Evolutionary conservation across 1,140 invertebrate species (phyloP).

Genomic region (Heliothis subflexa): DNA sequence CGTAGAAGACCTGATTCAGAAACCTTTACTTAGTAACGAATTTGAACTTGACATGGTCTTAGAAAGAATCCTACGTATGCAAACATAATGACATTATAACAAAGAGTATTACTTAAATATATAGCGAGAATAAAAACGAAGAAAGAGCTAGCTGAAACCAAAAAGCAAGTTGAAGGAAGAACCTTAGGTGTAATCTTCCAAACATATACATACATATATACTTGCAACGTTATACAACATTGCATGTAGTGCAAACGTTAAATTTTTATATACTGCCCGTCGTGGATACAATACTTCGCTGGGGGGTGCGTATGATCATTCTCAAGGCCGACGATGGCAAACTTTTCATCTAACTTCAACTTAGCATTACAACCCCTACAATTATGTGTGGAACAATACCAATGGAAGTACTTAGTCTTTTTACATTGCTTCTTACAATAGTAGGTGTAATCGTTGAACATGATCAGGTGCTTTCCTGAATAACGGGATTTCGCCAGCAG

Average conservation of each 20-base stretch:
- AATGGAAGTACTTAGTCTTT: constrained; percentile 64
- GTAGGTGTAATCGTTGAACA: constrained; percentile 74
- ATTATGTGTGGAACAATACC: constrained; percentile 77
- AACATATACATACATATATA: background rate
- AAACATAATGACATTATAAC: no score
- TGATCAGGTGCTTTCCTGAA: constrained; percentile 66
- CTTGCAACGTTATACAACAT: background rate
- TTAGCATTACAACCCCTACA: constrained; percentile 75
- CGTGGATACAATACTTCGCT: constrained; percentile 64
- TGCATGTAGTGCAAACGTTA: constrained; percentile 33
- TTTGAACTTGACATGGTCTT: no score
- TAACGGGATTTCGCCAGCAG: constrained; percentile 69
- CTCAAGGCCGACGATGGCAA: constrained; percentile 57
- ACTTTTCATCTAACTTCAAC: constrained; percentile 66
- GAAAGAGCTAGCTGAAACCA: no score
- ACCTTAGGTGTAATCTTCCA: no score
- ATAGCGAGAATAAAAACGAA: no score
- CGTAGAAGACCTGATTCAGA: no score
- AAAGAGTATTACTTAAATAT: no score
- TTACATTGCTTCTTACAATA: constrained; percentile 72
- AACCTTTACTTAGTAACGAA: no score
- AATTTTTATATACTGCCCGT: constrained; percentile 68
- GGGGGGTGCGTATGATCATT: constrained; percentile 70
- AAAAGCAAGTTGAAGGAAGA: no score
- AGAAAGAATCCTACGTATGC: no score